Evolutionary conservation across 2,888 invertebrate genomes (phyloP).

Genomic region (Steinernema hermaphroditum): DNA sequence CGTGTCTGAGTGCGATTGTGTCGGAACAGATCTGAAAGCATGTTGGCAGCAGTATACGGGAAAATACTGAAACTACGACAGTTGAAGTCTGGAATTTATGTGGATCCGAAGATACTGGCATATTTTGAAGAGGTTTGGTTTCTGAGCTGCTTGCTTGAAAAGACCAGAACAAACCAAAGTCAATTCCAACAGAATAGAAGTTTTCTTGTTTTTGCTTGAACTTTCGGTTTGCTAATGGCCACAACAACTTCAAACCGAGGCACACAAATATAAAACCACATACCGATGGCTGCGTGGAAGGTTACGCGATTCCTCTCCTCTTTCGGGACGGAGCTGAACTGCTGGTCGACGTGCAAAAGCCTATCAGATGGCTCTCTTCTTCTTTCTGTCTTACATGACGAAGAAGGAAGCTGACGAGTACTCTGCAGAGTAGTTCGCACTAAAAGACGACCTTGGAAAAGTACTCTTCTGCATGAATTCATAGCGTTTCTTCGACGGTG

Average conservation of each 20-base stretch:
- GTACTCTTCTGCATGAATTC: not conserved
- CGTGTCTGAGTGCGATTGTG: conserved; percentile 75
- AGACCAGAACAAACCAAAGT: not conserved
- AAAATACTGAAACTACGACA: not conserved
- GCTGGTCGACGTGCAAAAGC: conserved; percentile 55
- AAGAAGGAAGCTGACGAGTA: not conserved
- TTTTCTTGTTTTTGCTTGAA: not conserved
- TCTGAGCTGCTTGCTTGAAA: too few relatives aligned
- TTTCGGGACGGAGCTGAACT: conserved; percentile 53
- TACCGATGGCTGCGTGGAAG: conserved; percentile 60
- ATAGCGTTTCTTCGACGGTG: not conserved
- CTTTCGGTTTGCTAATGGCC: conserved; percentile 6
- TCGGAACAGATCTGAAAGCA: conserved; percentile 74
- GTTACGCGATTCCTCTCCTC: conserved; percentile 55
- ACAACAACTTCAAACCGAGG: conserved; percentile 4
- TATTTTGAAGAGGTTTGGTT: too few relatives aligned
- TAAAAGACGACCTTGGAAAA: not conserved
- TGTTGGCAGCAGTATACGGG: not conserved
- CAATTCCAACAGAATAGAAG: not conserved
- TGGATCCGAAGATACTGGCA: not conserved
- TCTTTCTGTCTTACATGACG: conserved; percentile 27
- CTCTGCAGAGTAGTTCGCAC: not conserved
- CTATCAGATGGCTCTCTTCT: conserved; percentile 34
- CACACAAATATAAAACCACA: not conserved
- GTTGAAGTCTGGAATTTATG: not conserved